Percentiles rank a stretch among this genome's conserved stretches.
Conservation (phyloP, 2,888 invertebrate genomes). For the Pristionchus fissidentatus region DNA sequence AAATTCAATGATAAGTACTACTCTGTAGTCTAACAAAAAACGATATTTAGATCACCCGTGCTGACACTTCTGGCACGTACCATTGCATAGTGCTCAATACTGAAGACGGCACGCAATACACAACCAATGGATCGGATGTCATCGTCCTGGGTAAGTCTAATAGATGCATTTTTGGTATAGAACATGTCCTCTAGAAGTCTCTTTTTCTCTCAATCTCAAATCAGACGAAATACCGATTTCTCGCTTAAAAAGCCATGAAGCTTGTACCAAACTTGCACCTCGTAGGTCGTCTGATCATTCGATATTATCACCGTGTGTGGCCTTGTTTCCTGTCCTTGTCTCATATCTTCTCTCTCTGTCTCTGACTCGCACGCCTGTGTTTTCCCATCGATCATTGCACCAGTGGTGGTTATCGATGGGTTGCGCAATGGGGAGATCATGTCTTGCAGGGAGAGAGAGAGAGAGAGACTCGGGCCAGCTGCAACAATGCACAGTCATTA, state of each 20-base stretch:
- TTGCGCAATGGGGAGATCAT: slow-evolving; percentile 17
- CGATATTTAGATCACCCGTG: slow-evolving; percentile 51
- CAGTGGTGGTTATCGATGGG: slow-evolving; percentile 24
- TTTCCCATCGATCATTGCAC: slow-evolving; percentile 24
- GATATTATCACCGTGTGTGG: background rate
- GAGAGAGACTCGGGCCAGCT: background rate
- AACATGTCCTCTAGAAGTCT: background rate
- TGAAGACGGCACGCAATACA: slow-evolving; percentile 80
- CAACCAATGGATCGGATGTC: slow-evolving; percentile 67
- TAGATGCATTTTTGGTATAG: background rate
- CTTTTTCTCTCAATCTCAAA: background rate
- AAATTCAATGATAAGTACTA: background rate
- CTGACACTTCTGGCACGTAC: slow-evolving; percentile 59
- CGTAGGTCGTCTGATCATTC: background rate
- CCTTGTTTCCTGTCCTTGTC: slow-evolving; percentile 4
- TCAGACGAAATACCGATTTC: too few relatives aligned
- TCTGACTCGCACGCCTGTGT: background rate
- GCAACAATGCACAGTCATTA: slow-evolving; percentile 36
- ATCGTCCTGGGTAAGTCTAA: slow-evolving; percentile 71
- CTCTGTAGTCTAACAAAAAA: background rate
- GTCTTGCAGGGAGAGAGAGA: slow-evolving; percentile 3
- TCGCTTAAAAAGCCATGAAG: too few relatives aligned
- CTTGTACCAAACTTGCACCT: too few relatives aligned
- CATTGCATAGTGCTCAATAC: slow-evolving; percentile 83
- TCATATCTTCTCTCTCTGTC: background rate